These are phyloP conservation scores for Ophioderma brevispina DNA, from an alignment of 35 echinoderm and acorn worm genomes.

Conservation along the genomic window DNA sequence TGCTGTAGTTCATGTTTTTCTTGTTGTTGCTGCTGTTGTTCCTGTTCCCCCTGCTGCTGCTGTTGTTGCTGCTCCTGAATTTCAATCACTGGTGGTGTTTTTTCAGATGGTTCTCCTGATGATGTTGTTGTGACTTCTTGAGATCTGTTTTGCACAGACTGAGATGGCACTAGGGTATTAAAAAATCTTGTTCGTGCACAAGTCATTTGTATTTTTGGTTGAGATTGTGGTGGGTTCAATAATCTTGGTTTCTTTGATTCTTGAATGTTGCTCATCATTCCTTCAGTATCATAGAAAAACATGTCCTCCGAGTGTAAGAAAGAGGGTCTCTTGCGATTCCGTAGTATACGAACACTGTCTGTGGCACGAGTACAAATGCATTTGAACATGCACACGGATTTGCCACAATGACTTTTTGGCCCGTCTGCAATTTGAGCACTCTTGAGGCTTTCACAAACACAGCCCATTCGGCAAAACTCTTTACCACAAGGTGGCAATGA, in stretches of 20 bases:
- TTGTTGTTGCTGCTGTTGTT: not conserved
- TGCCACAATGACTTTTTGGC: constrained; percentile 59
- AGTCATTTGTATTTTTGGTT: not conserved
- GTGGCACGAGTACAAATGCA: constrained; percentile 50
- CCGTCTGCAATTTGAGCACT: not conserved
- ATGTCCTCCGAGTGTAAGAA: constrained; percentile 61
- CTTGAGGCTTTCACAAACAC: constrained; percentile 73
- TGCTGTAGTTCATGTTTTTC: not conserved
- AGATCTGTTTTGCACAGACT: not conserved
- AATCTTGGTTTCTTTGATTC: constrained; percentile 12
- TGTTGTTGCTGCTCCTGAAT: not conserved
- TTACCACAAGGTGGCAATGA: constrained; percentile 38
- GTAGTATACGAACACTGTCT: constrained; percentile 43
- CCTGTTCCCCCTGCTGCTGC: not conserved
- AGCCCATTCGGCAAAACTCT: constrained; percentile 85
- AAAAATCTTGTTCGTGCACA: constrained; percentile 16
- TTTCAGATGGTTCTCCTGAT: not conserved
- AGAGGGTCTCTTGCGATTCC: constrained; percentile 64
- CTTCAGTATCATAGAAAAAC: constrained; percentile 81
- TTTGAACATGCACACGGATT: constrained; percentile 84
- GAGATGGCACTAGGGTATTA: not conserved
- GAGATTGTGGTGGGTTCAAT: not conserved
- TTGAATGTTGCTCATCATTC: constrained; percentile 29
- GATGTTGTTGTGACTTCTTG: not conserved
- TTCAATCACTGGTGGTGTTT: not conserved